phyloP scores from a whole-genome alignment of 2,113 vertebrate species.

The Mobula hypostoma region DNA sequence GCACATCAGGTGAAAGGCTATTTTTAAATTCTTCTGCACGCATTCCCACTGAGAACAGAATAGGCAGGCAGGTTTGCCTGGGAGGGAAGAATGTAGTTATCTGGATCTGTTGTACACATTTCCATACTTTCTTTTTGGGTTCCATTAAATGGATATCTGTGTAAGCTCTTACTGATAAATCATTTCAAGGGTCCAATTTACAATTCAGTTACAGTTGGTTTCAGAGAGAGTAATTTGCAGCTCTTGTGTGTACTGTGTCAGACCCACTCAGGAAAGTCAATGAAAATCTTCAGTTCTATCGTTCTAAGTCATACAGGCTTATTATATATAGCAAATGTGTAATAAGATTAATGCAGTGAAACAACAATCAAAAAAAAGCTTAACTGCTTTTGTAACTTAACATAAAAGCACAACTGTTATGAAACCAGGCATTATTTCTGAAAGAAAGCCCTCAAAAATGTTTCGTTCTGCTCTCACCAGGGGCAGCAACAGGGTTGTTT shows the following conservation, averaged over 20 bases:
- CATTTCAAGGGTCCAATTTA: background rate
- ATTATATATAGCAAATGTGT: background rate
- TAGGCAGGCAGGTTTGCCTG: constrained; percentile 48
- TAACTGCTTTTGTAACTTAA: background rate
- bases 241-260: background rate
- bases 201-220: background rate
- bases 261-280: background rate
- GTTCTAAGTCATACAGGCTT: background rate
- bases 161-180: background rate
- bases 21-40: constrained; percentile 46
- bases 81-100: constrained; percentile 38
- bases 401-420: background rate
- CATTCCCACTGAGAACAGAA: constrained; percentile 44
- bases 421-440: background rate
- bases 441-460: background rate
- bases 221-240: background rate
- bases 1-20: constrained; percentile 49
- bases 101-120: background rate
- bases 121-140: constrained; percentile 3
- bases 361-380: too few relatives aligned
- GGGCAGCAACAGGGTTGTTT: background rate
- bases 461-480: background rate
- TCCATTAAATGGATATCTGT: background rate
- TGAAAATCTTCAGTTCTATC: background rate
- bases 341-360: background rate